phyloP scores from a whole-genome alignment of 2,888 invertebrate species.

The Xylophagus ater region DNA sequence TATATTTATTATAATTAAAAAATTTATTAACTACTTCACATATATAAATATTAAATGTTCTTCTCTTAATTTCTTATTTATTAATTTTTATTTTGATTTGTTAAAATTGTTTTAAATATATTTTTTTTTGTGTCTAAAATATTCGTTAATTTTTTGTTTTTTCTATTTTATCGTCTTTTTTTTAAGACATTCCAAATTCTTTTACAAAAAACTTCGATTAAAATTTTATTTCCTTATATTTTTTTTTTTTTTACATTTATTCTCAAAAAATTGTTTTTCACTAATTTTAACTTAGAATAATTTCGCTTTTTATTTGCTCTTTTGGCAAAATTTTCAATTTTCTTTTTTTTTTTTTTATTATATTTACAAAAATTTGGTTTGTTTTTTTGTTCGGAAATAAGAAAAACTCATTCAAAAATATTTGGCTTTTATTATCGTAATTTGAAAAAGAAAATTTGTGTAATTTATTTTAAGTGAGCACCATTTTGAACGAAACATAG shows the following conservation, averaged over 20 bases:
- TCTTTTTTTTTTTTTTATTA: slow-evolving; percentile 6
- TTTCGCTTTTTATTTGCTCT: slow-evolving; percentile 9
- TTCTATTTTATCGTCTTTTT: neutral
- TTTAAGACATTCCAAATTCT: slow-evolving; percentile 1
- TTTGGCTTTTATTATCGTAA: no score
- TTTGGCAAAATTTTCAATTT: slow-evolving; percentile 8
- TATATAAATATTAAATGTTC: neutral
- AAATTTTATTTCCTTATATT: slow-evolving; percentile 3
- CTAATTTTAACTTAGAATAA: slow-evolving; percentile 17
- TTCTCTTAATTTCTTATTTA: no score
- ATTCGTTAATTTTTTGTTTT: neutral
- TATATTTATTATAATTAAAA: no score
- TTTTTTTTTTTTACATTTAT: slow-evolving; percentile 1
- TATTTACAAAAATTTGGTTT: slow-evolving; percentile 11
- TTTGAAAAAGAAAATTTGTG: no score
- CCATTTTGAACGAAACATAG: no score
- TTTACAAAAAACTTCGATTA: no score
- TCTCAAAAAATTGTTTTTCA: slow-evolving; percentile 1
- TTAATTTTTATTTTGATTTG: neutral
- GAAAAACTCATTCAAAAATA: no score
- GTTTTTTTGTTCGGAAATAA: no score
- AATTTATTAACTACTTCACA: no score
- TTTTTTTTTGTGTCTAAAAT: neutral
- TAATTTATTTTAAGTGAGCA: no score
- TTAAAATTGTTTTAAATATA: neutral